Conservation (phyloP, 2,888 invertebrate species). For the Furcula furcula region DNA sequence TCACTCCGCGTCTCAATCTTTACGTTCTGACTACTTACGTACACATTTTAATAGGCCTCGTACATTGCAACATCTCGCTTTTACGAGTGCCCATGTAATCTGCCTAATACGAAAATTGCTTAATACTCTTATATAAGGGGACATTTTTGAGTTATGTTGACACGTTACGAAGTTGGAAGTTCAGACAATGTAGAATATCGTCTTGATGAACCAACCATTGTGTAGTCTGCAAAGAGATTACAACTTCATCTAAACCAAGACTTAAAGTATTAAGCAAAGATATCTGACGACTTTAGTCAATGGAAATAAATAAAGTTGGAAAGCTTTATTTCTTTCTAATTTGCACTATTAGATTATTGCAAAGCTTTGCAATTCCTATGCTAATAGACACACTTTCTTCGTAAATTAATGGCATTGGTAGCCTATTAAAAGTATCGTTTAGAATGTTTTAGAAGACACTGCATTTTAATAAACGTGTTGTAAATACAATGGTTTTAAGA, state of each 20-base stretch:
- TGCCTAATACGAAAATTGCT: constrained; percentile 14
- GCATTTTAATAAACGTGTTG: no score
- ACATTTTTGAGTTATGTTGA: constrained; percentile 8
- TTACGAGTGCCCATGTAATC: constrained; percentile 11
- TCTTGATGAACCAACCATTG: constrained; percentile 37
- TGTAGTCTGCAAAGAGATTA: constrained; percentile 40
- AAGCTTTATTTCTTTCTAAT: constrained; percentile 36
- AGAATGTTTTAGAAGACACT: no score
- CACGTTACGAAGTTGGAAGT: constrained; percentile 16
- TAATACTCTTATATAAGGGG: constrained; percentile 9
- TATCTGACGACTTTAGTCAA: constrained; percentile 44
- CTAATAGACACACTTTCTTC: neutral
- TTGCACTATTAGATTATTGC: constrained; percentile 29
- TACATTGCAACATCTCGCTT: constrained; percentile 20
- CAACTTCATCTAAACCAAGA: constrained; percentile 40
- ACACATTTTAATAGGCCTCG: constrained; percentile 42
- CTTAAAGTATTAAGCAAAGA: constrained; percentile 36
- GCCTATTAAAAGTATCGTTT: no score
- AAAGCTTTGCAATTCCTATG: constrained; percentile 11
- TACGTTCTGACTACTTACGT: constrained; percentile 50
- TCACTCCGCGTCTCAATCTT: constrained; percentile 65
- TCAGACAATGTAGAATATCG: constrained; percentile 26
- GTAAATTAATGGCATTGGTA: neutral
- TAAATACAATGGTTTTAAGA: no score
- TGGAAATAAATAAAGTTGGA: constrained; percentile 39